Evolutionary conservation across 2,888 invertebrate species (phyloP).

Genomic region (Temnothorax unifasciatus): DNA sequence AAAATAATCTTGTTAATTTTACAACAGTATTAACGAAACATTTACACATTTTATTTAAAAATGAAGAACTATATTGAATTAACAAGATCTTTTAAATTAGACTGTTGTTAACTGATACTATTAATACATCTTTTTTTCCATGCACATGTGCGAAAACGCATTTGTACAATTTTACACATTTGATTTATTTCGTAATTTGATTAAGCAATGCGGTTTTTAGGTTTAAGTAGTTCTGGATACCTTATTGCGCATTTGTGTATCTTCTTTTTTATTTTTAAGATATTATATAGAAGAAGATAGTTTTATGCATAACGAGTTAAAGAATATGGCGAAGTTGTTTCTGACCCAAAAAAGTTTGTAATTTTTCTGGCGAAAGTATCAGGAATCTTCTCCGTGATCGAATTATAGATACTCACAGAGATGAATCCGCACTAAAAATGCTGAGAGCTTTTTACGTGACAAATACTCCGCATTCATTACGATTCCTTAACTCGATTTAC

Average conservation of each 20-base stretch:
- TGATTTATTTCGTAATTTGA: neutral
- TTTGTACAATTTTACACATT: neutral
- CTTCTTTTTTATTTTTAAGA: neutral
- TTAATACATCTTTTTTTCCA: too few species aligned
- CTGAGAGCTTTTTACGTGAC: neutral
- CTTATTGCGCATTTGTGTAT: neutral
- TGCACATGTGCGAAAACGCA: neutral
- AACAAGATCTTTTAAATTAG: neutral
- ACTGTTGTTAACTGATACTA: neutral
- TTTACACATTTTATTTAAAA: neutral
- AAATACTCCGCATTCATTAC: constrained; percentile 10
- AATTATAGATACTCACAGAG: constrained; percentile 12
- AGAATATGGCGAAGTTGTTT: constrained; percentile 1
- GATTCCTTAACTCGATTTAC: constrained; percentile 27
- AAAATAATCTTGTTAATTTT: neutral
- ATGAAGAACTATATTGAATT: neutral
- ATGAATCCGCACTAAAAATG: constrained; percentile 15
- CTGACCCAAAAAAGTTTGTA: neutral
- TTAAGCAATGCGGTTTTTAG: neutral
- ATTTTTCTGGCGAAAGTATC: constrained; percentile 3
- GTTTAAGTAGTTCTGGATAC: neutral
- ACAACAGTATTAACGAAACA: neutral
- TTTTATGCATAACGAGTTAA: neutral
- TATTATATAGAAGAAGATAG: neutral
- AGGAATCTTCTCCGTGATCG: constrained; percentile 11